Evolutionary conservation across 2,797 vertebrate genomes (phyloP).

Genomic region (Echeneis naucrates): DNA sequence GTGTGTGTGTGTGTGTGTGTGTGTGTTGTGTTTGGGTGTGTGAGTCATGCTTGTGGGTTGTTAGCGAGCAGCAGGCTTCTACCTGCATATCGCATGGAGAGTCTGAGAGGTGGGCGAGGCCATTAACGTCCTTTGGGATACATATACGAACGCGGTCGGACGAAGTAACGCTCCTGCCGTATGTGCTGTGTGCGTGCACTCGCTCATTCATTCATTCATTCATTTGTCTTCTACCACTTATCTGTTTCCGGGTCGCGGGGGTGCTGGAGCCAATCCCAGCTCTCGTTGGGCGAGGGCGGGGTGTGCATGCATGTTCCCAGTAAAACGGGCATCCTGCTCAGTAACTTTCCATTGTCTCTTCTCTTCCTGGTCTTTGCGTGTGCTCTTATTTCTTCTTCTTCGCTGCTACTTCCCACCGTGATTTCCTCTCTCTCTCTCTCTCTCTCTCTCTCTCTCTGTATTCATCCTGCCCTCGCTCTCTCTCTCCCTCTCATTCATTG

Average conservation of each 20-base stretch:
- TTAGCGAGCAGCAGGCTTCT: slow-evolving; percentile 57
- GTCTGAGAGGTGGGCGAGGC: slow-evolving; percentile 38
- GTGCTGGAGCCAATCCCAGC: no score
- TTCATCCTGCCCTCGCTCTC: no score
- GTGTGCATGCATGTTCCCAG: no score
- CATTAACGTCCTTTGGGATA: slow-evolving; percentile 22
- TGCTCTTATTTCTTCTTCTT: slow-evolving; percentile 11
- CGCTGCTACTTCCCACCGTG: background rate
- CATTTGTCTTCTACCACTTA: no score
- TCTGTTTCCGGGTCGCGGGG: no score
- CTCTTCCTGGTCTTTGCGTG: background rate
- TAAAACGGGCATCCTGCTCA: slow-evolving; percentile 21
- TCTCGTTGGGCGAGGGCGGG: no score
- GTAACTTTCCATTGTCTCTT: slow-evolving; percentile 53
- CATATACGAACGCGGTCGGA: background rate
- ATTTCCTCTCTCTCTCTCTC: background rate
- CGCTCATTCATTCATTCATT: no score
- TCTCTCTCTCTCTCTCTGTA: slow-evolving; percentile 3
- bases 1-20: slow-evolving; percentile 20
- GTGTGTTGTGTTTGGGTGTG: slow-evolving; percentile 11
- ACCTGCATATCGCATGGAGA: slow-evolving; percentile 52
- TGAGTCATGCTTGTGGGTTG: slow-evolving; percentile 44
- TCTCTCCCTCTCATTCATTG: slow-evolving; percentile 46
- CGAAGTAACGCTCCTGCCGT: background rate
- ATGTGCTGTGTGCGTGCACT: slow-evolving; percentile 18